These are phyloP conservation scores for Vanessa atalanta DNA, from an alignment of 1,140 invertebrate genomes.

Conservation along the genomic window DNA sequence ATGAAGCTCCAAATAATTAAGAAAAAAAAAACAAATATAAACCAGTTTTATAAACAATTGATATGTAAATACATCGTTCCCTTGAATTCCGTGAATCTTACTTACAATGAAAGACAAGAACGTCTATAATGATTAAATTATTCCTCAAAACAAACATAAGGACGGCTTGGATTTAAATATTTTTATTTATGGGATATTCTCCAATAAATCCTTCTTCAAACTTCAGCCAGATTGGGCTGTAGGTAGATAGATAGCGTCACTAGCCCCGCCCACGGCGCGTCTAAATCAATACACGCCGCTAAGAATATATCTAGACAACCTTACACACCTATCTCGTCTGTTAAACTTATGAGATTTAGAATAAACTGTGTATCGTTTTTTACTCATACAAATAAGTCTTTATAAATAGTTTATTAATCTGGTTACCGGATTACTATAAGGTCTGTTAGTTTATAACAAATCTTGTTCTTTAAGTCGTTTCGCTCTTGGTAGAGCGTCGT, in stretches of 20 bases:
- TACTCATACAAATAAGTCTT: no score
- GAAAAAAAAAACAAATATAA: no score
- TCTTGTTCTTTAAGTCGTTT: no score
- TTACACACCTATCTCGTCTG: not conserved
- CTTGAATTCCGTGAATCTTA: not conserved
- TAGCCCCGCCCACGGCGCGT: slow-evolving; percentile 27
- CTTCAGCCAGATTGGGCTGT: not conserved
- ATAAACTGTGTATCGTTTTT: no score
- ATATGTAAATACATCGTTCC: no score
- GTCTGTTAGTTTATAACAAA: no score
- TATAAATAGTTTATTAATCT: no score
- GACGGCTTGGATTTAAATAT: not conserved
- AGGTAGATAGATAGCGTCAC: not conserved
- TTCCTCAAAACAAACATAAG: not conserved
- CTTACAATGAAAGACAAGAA: not conserved
- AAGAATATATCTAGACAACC: slow-evolving; percentile 7
- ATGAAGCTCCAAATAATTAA: no score
- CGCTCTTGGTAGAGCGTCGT: no score
- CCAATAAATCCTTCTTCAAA: not conserved
- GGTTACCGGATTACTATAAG: no score
- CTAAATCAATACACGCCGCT: slow-evolving; percentile 28
- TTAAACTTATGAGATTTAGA: no score
- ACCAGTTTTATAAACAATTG: no score
- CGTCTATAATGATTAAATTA: not conserved
- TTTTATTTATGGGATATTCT: not conserved